A percentile compares a stretch with the other conserved stretches of the same genome.
phyloP scores from a whole-genome alignment of 1,140 invertebrate species.

The Samia ricini region DNA sequence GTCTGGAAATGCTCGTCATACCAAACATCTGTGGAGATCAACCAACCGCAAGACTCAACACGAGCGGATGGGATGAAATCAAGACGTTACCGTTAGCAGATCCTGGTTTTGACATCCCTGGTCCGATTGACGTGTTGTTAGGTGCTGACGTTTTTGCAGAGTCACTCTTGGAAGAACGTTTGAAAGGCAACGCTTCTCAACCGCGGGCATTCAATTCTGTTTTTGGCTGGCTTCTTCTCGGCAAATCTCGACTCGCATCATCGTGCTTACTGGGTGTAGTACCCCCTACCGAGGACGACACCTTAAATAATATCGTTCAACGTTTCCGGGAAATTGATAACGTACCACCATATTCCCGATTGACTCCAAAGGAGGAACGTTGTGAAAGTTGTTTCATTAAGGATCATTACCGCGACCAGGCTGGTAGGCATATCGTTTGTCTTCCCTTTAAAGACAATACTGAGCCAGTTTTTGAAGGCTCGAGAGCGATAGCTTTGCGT shows the following conservation, averaged over 20 bases:
- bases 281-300: neutral
- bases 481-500: slow-evolving; percentile 26
- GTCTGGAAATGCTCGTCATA: no score
- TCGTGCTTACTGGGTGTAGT: neutral
- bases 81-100: no score
- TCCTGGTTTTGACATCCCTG: no score
- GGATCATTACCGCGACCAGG: neutral
- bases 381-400: neutral
- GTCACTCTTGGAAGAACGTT: no score
- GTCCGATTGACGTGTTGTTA: no score
- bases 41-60: no score
- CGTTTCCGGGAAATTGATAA: neutral
- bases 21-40: no score
- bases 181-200: neutral
- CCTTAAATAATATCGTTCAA: neutral
- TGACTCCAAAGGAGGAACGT: neutral
- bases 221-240: neutral
- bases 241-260: neutral
- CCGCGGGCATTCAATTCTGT: neutral
- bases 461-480: slow-evolving; percentile 18
- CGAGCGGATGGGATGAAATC: no score
- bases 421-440: slow-evolving; percentile 12
- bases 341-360: neutral
- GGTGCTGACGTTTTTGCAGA: no score
- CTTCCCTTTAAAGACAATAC: slow-evolving; percentile 21